Percentiles rank a stretch among this genome's conserved stretches.
These are phyloP conservation scores for Lucilia cuprina DNA, from an alignment of 1,140 invertebrate genomes.

Conservation along the genomic window DNA sequence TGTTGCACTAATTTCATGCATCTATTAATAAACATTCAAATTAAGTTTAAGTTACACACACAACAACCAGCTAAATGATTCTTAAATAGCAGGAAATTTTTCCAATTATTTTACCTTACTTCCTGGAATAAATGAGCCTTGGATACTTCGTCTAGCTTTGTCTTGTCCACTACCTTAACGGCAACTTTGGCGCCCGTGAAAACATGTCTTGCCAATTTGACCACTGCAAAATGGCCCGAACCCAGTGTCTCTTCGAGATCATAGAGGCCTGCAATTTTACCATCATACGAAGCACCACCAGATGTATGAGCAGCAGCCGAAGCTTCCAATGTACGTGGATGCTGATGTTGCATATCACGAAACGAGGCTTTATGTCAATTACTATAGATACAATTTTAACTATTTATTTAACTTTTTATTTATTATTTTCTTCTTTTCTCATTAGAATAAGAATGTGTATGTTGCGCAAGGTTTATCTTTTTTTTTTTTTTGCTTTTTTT, in stretches of 20 bases:
- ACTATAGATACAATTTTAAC: background rate
- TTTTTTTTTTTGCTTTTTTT: background rate
- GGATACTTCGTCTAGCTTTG: slow-evolving; percentile 95
- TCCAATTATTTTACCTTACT: slow-evolving; percentile 64
- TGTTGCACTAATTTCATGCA: slow-evolving; percentile 99
- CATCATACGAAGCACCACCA: slow-evolving; percentile 70
- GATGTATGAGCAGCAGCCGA: slow-evolving; percentile 30
- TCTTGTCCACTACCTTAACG: slow-evolving; percentile 97
- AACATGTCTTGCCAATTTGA: slow-evolving; percentile 97
- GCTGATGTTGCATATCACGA: slow-evolving; percentile 39
- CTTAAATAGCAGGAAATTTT: background rate
- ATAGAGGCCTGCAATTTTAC: slow-evolving; percentile 96
- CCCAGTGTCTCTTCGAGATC: slow-evolving; percentile 95
- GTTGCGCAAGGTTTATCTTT: slow-evolving; percentile 19
- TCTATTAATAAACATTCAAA: slow-evolving; percentile 56
- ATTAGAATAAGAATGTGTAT: slow-evolving; percentile 27
- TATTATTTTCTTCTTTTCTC: slow-evolving; percentile 19
- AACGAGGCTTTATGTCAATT: background rate
- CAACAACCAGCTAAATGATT: too few relatives aligned
- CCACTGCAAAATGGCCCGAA: slow-evolving; percentile 97
- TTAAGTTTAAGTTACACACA: background rate
- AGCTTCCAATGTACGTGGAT: slow-evolving; percentile 45
- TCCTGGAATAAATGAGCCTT: slow-evolving; percentile 97
- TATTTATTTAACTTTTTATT: slow-evolving; percentile 7
- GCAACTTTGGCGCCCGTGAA: slow-evolving; percentile 99